phyloP scores from a whole-genome alignment of 2,113 vertebrate genomes.

The Jacana jacana region DNA sequence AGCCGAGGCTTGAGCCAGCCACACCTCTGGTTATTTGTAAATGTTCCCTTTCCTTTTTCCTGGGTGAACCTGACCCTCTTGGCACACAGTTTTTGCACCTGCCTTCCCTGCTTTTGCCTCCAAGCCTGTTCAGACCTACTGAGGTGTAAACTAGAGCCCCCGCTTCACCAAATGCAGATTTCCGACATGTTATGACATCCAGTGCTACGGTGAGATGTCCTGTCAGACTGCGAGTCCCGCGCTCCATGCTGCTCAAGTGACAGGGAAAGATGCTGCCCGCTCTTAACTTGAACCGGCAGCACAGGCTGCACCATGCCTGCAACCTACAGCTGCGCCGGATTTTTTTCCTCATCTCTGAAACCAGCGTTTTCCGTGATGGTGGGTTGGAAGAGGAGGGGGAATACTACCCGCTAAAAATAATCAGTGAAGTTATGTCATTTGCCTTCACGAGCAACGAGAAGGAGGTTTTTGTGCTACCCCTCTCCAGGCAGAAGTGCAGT shows the following conservation, averaged over 20 bases:
- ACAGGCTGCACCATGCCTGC: constrained; percentile 13
- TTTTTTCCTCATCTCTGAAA: not conserved
- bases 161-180: not conserved
- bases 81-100: not conserved
- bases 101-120: not conserved
- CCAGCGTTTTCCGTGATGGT: not conserved
- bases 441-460: not conserved
- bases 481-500: not conserved
- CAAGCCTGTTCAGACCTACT: not conserved
- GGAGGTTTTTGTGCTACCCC: not conserved
- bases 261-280: not conserved
- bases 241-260: not conserved
- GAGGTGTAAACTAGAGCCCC: not conserved
- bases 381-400: not conserved
- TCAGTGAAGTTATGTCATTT: not conserved
- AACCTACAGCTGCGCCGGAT: not conserved
- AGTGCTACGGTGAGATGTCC: not conserved
- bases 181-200: not conserved
- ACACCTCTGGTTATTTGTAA: constrained; percentile 19
- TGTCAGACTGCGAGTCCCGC: not conserved
- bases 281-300: constrained; percentile 1
- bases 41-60: not conserved
- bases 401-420: constrained; percentile 19
- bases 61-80: not conserved
- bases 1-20: not conserved